Conservation (phyloP, 2,888 invertebrate genomes). For the Calameuta pallipes region DNA sequence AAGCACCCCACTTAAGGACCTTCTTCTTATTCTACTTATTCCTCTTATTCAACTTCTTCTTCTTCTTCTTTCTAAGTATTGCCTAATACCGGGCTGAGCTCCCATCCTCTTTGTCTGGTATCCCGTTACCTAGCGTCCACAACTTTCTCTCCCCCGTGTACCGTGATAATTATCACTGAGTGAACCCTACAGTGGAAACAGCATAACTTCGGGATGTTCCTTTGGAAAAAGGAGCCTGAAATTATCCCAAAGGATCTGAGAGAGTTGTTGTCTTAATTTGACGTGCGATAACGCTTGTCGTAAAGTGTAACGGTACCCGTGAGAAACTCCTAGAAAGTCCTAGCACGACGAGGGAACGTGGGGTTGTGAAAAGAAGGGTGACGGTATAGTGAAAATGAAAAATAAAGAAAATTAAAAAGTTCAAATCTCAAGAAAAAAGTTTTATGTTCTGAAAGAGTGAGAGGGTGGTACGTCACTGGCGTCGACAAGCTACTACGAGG, state of each 20-base stretch:
- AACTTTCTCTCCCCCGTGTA: neutral
- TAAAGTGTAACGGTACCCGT: constrained; percentile 26
- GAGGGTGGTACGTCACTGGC: constrained; percentile 1
- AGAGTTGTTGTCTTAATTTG: constrained; percentile 20
- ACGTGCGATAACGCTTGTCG: constrained; percentile 18
- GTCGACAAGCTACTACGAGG: too few species aligned
- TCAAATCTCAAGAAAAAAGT: constrained; percentile 32
- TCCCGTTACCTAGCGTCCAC: neutral
- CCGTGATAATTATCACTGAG: neutral
- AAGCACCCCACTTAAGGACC: neutral
- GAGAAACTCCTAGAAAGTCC: neutral
- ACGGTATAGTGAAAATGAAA: constrained; percentile 14
- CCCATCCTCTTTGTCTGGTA: neutral
- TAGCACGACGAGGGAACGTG: neutral
- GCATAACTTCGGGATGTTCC: neutral
- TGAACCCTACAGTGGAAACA: neutral
- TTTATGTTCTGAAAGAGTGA: constrained; percentile 35
- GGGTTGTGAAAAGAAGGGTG: too few species aligned
- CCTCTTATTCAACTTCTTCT: neutral
- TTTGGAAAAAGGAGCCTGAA: neutral
- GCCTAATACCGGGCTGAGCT: neutral
- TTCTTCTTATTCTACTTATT: neutral
- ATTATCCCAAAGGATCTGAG: neutral
- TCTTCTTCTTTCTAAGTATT: neutral
- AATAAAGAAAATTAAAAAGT: constrained; percentile 15